Evolutionary conservation across 2,888 invertebrate species (phyloP), one percentile per base, ranked within the genome.

Genomic region (Drosophila kokeensis): DNA sequence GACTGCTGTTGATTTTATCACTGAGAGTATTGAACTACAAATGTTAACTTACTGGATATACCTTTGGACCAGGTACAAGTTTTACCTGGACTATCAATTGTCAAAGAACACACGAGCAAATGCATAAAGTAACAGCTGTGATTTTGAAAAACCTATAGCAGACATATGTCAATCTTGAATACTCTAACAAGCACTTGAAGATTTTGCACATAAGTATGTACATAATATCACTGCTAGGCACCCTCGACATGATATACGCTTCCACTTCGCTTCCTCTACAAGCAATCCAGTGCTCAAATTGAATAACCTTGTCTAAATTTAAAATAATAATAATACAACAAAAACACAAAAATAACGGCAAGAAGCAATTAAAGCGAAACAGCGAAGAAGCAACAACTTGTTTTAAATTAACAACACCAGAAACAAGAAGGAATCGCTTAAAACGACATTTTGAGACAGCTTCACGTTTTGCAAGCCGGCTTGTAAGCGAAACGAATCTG

Each of bases 211-310:
- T 32, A 21, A 11, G n/a, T 42, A n/a, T n/a, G 27, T 21, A 52
- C 21, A 34, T 61, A 54, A 45, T 63, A 58, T 72, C 40, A n/a
- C 21, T 18, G 21, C 0, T 40, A 38, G 34, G 49, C 67, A 61
- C 69, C 66, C 64, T 73, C 69, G 48, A 62, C 38, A 48, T 38
- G 69, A 50, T 54, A 68, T 69, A 62, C 69, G 63, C 62, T 76
- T 80, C 76, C 62, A 84, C 86, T 84, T 90, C 62, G 89, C 86
- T 84, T 85, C 84, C 84, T 90, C 72, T 70, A 85, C 89, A 83
- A 79, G 50, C 61, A 57, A 62, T 59, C 64, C 75, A 69, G 61
- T 65, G 57, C 65, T 77, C 85, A 75, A 71, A 85, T 79, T 61
- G 68, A 30, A 49, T 85, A 77, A 89, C 84, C 84, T 85, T 84